Evolutionary conservation across 2,113 vertebrate species (phyloP).

Genomic region (Nothoprocta perdicaria): DNA sequence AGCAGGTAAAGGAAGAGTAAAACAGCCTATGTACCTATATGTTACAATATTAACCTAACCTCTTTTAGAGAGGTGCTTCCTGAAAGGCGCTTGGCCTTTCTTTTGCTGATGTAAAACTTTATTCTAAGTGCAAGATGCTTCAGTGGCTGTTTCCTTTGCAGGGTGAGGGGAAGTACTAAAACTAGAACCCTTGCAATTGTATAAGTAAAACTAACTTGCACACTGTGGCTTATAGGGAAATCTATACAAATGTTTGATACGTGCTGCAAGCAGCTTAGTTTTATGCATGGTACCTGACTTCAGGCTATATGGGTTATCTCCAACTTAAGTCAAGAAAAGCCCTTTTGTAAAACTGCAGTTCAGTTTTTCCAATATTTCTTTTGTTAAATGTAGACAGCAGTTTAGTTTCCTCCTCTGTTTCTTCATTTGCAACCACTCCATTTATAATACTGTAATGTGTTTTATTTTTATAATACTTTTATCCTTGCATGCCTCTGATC

Average conservation of each 20-base stretch:
- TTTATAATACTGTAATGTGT: not conserved
- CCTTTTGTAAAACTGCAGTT: not conserved
- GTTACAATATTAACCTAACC: not conserved
- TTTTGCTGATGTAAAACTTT: constrained; percentile 16
- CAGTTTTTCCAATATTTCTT: not conserved
- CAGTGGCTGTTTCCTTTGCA: not conserved
- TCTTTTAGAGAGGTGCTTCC: not conserved
- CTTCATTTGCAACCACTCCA: not conserved
- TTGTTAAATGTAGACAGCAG: not conserved
- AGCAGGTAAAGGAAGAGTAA: not conserved
- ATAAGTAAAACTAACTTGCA: not conserved
- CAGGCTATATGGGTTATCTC: not conserved
- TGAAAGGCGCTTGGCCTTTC: not conserved
- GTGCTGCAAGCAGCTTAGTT: too few species aligned
- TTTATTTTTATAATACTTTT: not conserved
- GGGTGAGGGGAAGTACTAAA: not conserved
- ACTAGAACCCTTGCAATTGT: not conserved
- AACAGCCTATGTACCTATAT: not conserved
- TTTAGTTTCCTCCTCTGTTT: not conserved
- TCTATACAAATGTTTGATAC: not conserved
- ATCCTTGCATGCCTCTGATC: constrained; percentile 12
- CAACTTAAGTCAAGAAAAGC: not conserved
- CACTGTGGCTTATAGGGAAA: not conserved
- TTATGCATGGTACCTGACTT: not conserved
- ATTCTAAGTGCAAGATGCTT: not conserved